A percentile compares a stretch with the other conserved stretches of the same genome.
These are phyloP conservation scores for Notothenia coriiceps DNA, from an alignment of 2,113 vertebrate genomes.

Conservation along the genomic window DNA sequence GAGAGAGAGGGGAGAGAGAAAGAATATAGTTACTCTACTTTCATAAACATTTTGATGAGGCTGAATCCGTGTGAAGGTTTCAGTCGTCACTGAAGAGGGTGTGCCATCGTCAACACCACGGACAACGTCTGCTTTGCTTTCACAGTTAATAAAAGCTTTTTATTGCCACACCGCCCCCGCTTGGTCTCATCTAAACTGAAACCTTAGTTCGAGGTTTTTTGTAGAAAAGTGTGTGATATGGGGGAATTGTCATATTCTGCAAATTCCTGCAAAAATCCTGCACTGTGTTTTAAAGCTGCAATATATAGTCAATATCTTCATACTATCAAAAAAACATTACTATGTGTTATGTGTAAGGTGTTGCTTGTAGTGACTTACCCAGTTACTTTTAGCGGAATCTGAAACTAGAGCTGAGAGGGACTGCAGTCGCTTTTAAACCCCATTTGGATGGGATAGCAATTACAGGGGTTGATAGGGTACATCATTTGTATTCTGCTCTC, in stretches of 20 bases:
- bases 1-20: conserved; percentile 12
- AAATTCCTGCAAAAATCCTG: neutral
- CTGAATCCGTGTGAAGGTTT: conserved; percentile 39
- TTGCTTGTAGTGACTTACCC: neutral
- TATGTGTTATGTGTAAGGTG: too few relatives aligned
- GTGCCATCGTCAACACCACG: conserved; percentile 18
- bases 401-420: neutral
- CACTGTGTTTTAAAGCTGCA: neutral
- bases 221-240: neutral
- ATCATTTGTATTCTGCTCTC: neutral
- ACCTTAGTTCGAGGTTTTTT: neutral
- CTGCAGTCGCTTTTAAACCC: neutral
- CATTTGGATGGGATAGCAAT: neutral
- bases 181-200: neutral
- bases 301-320: neutral
- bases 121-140: conserved; percentile 27
- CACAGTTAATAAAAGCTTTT: conserved; percentile 9
- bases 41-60: conserved; percentile 50
- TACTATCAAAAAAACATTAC: neutral
- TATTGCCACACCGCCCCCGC: neutral
- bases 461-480: neutral
- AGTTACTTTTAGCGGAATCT: neutral
- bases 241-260: neutral
- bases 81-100: conserved; percentile 14
- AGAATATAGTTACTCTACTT: conserved; percentile 33